Conservation (phyloP, 1,140 invertebrate genomes). For the Drosophila orena region DNA sequence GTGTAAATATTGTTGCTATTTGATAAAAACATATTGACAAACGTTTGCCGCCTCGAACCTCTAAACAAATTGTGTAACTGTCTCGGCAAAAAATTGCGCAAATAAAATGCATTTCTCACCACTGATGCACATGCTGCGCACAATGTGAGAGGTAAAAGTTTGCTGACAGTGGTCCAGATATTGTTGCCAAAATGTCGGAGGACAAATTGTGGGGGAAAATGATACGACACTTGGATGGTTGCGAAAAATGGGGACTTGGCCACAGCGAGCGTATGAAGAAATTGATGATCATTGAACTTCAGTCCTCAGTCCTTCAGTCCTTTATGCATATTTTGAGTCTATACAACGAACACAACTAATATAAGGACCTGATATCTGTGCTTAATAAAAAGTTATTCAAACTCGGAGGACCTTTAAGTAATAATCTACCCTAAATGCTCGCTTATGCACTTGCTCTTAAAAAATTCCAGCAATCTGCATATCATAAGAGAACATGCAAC, state of each 20-base stretch:
- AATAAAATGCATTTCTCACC: conserved; percentile 33
- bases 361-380: too few species aligned
- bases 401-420: conserved; percentile 10
- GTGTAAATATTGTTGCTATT: conserved; percentile 79
- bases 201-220: conserved; percentile 20
- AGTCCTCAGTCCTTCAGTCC: not conserved
- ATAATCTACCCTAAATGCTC: conserved; percentile 12
- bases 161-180: conserved; percentile 37
- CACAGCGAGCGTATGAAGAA: conserved; percentile 6
- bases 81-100: conserved; percentile 31
- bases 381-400: not conserved
- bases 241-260: not conserved
- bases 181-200: conserved; percentile 15
- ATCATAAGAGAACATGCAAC: conserved; percentile 65
- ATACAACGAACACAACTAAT: too few species aligned
- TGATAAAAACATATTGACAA: conserved; percentile 81
- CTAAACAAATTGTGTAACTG: conserved; percentile 64
- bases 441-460: conserved; percentile 24
- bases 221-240: conserved; percentile 1
- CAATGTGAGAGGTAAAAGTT: conserved; percentile 31
- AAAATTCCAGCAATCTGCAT: conserved; percentile 46
- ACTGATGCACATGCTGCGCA: conserved; percentile 5
- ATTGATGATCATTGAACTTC: not conserved
- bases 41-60: conserved; percentile 72
- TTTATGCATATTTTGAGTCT: not conserved